These are phyloP conservation scores for Ennomos quercinarius DNA, from an alignment of 2,888 invertebrate genomes.

Conservation along the genomic window DNA sequence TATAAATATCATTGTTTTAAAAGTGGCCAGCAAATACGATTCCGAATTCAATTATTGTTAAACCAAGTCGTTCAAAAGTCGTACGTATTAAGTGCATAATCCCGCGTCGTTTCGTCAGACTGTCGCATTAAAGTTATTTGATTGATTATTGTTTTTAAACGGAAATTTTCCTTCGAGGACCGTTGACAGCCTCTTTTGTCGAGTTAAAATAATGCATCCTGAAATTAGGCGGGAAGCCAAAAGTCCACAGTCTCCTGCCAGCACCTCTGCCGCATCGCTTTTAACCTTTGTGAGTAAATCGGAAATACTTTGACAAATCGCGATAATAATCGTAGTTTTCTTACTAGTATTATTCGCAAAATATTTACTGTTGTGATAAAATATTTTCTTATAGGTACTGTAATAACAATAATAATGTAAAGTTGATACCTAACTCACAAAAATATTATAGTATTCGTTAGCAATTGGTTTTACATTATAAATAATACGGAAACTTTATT, in stretches of 20 bases:
- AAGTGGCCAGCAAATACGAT: neutral
- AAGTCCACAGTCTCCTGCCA: constrained; percentile 3
- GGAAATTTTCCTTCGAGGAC: constrained; percentile 12
- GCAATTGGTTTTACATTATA: too few species aligned
- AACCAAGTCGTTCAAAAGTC: constrained; percentile 2
- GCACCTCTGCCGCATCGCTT: neutral
- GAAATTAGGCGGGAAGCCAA: constrained; percentile 28
- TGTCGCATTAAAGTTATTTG: constrained; percentile 18
- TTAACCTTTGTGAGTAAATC: too few species aligned
- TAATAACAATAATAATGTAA: too few species aligned
- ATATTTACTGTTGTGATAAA: too few species aligned
- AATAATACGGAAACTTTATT: too few species aligned
- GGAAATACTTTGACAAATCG: too few species aligned
- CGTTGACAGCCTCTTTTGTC: constrained; percentile 29
- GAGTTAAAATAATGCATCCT: constrained; percentile 26
- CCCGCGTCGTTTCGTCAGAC: constrained; percentile 8
- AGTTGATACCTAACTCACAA: too few species aligned
- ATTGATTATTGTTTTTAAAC: constrained; percentile 21
- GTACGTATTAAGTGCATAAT: constrained; percentile 3
- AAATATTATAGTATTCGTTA: too few species aligned
- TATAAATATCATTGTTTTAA: too few species aligned
- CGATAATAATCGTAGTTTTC: too few species aligned
- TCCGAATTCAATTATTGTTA: constrained; percentile 4
- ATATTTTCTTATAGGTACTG: too few species aligned
- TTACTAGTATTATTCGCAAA: too few species aligned